Conservation (phyloP, 2,797 vertebrate genomes). For the Coreius guichenoti region DNA sequence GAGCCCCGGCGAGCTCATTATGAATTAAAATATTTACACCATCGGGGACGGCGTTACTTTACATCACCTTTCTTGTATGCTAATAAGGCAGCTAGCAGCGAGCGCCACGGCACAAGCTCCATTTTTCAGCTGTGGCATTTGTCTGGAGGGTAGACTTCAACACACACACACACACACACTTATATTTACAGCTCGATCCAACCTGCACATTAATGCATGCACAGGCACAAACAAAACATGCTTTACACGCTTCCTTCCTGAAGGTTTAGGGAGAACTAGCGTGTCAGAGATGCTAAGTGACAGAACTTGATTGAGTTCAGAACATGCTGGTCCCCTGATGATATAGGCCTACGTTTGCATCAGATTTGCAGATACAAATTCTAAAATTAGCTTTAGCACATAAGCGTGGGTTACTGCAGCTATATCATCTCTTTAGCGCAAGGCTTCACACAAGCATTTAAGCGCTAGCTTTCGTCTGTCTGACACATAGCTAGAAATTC, state of each 20-base stretch:
- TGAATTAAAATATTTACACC: constrained; percentile 66
- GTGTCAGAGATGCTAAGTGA: neutral
- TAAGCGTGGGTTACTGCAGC: neutral
- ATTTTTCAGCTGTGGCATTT: constrained; percentile 40
- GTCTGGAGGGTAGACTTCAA: constrained; percentile 45
- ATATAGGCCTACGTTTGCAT: neutral
- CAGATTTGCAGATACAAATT: neutral
- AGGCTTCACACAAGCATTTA: neutral
- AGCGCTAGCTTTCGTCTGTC: neutral
- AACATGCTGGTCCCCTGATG: neutral
- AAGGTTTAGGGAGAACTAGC: neutral
- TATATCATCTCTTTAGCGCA: neutral
- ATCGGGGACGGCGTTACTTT: constrained; percentile 56
- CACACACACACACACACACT: constrained; percentile 11
- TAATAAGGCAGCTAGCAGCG: constrained; percentile 46
- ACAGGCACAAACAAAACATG: constrained; percentile 10
- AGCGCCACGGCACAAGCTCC: constrained; percentile 11
- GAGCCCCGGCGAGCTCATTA: constrained; percentile 57
- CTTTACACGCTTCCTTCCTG: neutral
- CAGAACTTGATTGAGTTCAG: constrained; percentile 14
- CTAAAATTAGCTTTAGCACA: neutral
- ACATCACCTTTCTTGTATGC: constrained; percentile 57
- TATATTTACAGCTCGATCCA: neutral
- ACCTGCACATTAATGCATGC: constrained; percentile 18
- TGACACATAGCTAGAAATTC: neutral